Percentiles rank a stretch among this genome's conserved stretches.
Conservation (phyloP, 2,888 invertebrate genomes). For the Eupsilia transversa region DNA sequence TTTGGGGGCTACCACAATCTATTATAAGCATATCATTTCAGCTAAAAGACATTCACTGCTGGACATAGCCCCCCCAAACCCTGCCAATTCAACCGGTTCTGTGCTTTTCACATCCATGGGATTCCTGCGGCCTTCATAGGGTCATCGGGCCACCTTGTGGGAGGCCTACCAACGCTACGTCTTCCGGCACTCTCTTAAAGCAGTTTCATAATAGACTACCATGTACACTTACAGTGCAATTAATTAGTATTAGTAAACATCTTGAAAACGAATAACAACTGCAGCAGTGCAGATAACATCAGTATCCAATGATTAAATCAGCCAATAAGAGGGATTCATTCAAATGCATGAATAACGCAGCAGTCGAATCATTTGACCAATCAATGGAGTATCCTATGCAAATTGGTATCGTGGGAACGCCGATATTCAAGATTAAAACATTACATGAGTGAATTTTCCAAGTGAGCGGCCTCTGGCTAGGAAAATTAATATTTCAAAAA, state of each 20-base stretch:
- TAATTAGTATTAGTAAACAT: background rate
- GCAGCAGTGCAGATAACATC: no score
- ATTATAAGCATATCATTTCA: background rate
- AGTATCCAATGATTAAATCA: slow-evolving; percentile 12
- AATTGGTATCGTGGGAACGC: slow-evolving; percentile 1
- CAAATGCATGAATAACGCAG: background rate
- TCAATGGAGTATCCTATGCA: background rate
- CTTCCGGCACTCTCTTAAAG: background rate
- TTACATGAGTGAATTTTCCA: background rate
- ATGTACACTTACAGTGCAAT: no score
- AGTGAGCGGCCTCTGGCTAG: no score
- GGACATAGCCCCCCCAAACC: background rate
- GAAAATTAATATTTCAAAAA: no score
- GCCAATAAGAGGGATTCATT: background rate
- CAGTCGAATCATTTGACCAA: slow-evolving; percentile 4
- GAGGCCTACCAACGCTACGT: background rate
- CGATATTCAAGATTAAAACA: background rate
- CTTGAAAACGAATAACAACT: slow-evolving; percentile 20
- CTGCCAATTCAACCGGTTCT: background rate
- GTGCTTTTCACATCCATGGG: background rate
- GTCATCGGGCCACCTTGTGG: no score
- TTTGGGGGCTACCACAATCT: background rate
- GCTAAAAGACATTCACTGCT: background rate
- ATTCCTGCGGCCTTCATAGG: background rate
- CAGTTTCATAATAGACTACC: background rate